A percentile compares a stretch with the other conserved stretches of the same genome.
Evolutionary conservation across 2,888 invertebrate species (phyloP).

Genomic region (Pyrrhia umbra): DNA sequence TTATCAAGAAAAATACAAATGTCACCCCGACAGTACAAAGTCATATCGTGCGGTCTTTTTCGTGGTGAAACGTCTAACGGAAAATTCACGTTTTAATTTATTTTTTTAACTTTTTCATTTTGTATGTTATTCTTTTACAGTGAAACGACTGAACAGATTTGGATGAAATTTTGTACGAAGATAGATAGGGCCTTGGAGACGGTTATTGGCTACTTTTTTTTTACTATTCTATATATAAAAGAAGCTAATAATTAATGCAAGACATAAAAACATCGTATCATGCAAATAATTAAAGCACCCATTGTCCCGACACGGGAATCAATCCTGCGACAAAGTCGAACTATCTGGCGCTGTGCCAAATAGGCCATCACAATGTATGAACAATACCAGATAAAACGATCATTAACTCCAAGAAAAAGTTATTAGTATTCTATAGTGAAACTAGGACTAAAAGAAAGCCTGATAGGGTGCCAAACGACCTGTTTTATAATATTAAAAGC

Average conservation of each 20-base stretch:
- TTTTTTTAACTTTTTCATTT: too few species aligned
- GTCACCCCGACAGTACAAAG: neutral
- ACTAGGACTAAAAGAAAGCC: constrained; percentile 3
- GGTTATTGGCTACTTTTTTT: too few species aligned
- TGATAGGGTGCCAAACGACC: neutral
- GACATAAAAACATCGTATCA: constrained; percentile 11
- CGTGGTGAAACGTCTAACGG: too few species aligned
- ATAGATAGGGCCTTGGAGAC: too few species aligned
- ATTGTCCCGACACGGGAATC: constrained; percentile 26
- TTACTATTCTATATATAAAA: too few species aligned
- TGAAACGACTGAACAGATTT: too few species aligned
- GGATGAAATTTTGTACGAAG: too few species aligned
- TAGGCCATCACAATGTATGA: constrained; percentile 23
- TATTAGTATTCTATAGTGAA: constrained; percentile 43
- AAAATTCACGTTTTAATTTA: too few species aligned
- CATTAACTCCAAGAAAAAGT: constrained; percentile 21
- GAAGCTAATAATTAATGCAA: neutral
- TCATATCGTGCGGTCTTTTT: neutral
- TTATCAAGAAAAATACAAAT: neutral
- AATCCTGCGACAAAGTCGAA: constrained; percentile 10
- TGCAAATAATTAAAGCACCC: constrained; percentile 35
- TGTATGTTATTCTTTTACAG: too few species aligned
- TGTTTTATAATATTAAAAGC: constrained; percentile 1
- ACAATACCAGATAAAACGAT: constrained; percentile 33
- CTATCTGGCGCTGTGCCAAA: constrained; percentile 42